Base-by-base conservation (phyloP, 1,140 invertebrate species). In the Arctopsyche grandis region DNA sequence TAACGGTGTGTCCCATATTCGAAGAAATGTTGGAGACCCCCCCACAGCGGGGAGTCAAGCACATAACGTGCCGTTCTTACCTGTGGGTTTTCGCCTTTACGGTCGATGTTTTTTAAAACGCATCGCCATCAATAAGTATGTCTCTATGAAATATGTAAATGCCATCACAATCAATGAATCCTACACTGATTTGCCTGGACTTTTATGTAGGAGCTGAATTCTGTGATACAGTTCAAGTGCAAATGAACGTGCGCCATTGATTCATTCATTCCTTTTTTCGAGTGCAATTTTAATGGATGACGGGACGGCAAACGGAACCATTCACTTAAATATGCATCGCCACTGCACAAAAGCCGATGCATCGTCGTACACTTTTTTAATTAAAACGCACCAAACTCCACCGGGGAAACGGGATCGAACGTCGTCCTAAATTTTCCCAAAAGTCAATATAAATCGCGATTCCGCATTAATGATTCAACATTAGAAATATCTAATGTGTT, bases 351-450 rank as follows among this genome's bases (percentile, higher is more conserved):
- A 60, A 16, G 56, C 12, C 12, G 1, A 38, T 16, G 48, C 12
- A 19, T 52, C 10, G 48, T 10, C 12, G 48, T 52, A 10, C 48
- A 52, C 56, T n/a, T 19, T 60, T 56, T 60, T 19, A 21, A 60
- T 60, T 60, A 60, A 60, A 60, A 60, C 56, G 56, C 16, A 21
- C 9, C 56, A 60, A 60, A 60, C 21, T 60, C 56, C 5, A 60
- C 5, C 16, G 7, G 16, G 1, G n/a, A 60, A 60, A 21, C 56
- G n/a, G 14, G 14, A 5, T 10, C 16, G 9, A 9, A 19, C 1
- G 1, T 60, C 1, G 21, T 19, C 9, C 16, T n/a, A 52, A 52
- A 52, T n/a, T n/a, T 19, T 9, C 19, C 16, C 56, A 19, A 60
- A 7, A 3, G 48, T 10, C 4, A 52, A 52, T 52, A 3, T 52